phyloP scores from a whole-genome alignment of 2,888 invertebrate species.

The Netelia virgata region DNA sequence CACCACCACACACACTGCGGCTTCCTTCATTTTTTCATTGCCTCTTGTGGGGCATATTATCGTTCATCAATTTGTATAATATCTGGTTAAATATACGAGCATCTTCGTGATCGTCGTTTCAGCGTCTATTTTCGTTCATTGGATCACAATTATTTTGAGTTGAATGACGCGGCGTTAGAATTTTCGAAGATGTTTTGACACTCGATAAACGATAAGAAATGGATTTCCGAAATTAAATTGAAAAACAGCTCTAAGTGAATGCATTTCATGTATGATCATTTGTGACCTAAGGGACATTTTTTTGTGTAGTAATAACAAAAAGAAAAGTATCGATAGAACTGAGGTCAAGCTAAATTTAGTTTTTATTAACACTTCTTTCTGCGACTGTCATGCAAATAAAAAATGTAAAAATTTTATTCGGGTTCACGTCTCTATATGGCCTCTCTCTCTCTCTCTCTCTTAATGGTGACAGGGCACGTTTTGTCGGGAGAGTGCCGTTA shows the following conservation, averaged over 20 bases:
- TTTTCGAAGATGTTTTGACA: neutral
- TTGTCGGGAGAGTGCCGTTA: conserved; percentile 25
- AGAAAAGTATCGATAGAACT: too few relatives aligned
- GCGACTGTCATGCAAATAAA: neutral
- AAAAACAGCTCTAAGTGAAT: too few relatives aligned
- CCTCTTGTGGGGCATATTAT: conserved; percentile 28
- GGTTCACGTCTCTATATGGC: neutral
- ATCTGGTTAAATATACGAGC: conserved; percentile 28
- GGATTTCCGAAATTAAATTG: neutral
- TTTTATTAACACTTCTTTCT: neutral
- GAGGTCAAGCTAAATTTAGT: neutral
- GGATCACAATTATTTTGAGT: neutral
- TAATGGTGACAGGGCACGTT: conserved; percentile 1
- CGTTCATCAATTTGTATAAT: conserved; percentile 62
- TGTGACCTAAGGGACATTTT: too few relatives aligned
- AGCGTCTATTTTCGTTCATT: neutral
- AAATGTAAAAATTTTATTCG: neutral
- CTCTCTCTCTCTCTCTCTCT: neutral
- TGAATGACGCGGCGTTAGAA: neutral
- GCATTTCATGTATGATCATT: too few relatives aligned
- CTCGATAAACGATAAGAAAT: neutral
- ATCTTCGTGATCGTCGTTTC: conserved; percentile 11
- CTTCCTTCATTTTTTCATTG: neutral
- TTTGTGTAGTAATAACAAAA: too few relatives aligned
- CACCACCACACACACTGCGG: conserved; percentile 4